These are phyloP conservation scores for Mimumesa dahlbomi DNA, from an alignment of 2,888 invertebrate genomes.

Conservation along the genomic window DNA sequence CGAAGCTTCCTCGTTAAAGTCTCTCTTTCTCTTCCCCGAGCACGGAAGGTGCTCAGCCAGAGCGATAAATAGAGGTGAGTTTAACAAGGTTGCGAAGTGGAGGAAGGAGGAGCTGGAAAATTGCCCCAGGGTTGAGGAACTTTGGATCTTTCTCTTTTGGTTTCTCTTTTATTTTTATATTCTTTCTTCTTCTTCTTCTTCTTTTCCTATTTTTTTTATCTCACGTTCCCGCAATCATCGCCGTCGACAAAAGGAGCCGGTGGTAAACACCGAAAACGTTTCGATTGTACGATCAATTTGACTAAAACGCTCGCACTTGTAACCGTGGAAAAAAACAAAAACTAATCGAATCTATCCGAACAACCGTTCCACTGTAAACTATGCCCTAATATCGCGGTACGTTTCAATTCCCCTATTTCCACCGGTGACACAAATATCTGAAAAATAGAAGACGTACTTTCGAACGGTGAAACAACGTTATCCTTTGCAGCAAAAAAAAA, in stretches of 20 bases:
- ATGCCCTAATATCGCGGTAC: no score
- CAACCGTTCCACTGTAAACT: no score
- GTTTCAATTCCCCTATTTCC: no score
- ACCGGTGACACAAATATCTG: no score
- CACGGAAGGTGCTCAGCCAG: conserved; percentile 39
- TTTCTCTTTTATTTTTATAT: no score
- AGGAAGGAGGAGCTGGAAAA: conserved; percentile 32
- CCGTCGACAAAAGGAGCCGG: background rate
- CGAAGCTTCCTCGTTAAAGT: conserved; percentile 63
- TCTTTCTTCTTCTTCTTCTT: no score
- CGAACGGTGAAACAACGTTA: no score
- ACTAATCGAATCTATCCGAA: no score
- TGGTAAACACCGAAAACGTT: conserved; percentile 2
- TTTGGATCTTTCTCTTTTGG: conserved; percentile 26
- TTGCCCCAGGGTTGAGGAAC: conserved; percentile 35
- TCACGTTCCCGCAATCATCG: background rate
- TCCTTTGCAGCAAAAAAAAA: no score
- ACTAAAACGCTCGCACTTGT: no score
- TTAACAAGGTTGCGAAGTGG: conserved; percentile 49
- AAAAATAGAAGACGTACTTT: no score
- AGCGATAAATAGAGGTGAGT: conserved; percentile 63
- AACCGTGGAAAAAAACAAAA: background rate
- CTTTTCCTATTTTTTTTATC: no score
- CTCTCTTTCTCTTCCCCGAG: conserved; percentile 25
- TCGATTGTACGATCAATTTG: background rate